Evolutionary conservation across 2,797 vertebrate species (phyloP), one percentile per base, ranked within the genome.

Genomic region (Spea hammondii): DNA sequence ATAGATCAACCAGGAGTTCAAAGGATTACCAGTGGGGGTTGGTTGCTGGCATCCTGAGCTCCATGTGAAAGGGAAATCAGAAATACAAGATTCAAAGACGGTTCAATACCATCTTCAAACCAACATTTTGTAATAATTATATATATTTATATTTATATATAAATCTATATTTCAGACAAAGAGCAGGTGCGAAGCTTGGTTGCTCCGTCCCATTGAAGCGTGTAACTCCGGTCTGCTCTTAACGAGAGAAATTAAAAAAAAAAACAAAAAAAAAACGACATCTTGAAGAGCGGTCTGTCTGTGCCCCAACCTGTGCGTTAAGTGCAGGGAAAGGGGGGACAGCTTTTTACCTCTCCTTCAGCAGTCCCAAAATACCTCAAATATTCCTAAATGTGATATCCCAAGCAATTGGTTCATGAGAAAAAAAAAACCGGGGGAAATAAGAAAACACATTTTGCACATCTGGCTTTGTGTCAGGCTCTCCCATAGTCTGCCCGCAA

Each of bases 81-180:
- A 73, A 86, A 82, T 86, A 78, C 85, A 80, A 78, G 82, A 84
- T 82, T 76, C 84, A 82, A 50, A 84, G 79, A 85, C 85, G 86
- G 87, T 86, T 88, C 76, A 0, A 73, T 87, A 83, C 88, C 88
- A 87, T 84, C 86, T 87, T 85, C 84, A 85, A 87, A 88, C 83
- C 86, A 87, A 73, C 69, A 77, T 77, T 82, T 82, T 88, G 88
- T 87, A 88, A 88, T 89, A 89, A 88, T 88, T 90, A 88, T 89
- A 90, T 90, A 88, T 90, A 88, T 90, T 86, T 90, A 88, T 89
- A 89, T 90, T 89, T 90, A 89, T 90, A 89, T 90, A 89, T 89
- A 88, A 89, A 87, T 89, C 89, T 90, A 88, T 90, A 89, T 89
- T 90, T 90, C 85, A 88, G 84, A 86, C 85, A 86, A 85, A 82